A percentile compares a stretch with the other conserved stretches of the same genome.
phyloP scores from a whole-genome alignment of 2,113 vertebrate genomes.

The Argyrosomus japonicus region DNA sequence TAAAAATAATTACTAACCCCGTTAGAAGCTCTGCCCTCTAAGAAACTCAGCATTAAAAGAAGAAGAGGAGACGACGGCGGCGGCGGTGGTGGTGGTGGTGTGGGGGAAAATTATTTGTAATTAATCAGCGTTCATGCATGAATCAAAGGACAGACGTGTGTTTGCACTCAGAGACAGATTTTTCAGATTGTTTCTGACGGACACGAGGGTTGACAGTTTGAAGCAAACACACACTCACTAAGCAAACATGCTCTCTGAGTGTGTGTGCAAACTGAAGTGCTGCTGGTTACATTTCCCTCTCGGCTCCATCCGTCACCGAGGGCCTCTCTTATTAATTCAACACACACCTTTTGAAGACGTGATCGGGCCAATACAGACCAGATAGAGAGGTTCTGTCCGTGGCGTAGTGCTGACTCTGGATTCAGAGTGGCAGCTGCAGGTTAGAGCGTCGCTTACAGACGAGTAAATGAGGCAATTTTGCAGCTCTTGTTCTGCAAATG shows the following conservation, averaged over 20 bases:
- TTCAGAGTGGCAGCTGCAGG: constrained; percentile 37
- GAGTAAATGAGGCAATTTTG: constrained; percentile 25
- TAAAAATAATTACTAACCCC: constrained; percentile 1
- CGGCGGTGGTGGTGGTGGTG: not conserved
- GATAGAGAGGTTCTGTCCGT: constrained; percentile 12
- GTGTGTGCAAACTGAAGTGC: not conserved
- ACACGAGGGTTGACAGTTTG: not conserved
- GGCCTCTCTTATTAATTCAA: constrained; percentile 58
- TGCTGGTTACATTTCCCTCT: not conserved
- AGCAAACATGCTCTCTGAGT: not conserved
- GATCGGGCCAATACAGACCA: constrained; percentile 1
- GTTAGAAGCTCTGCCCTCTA: constrained; percentile 33
- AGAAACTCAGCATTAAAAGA: constrained; percentile 18
- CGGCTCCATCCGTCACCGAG: no score
- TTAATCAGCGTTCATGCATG: constrained; percentile 24
- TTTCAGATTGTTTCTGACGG: not conserved
- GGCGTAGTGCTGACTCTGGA: constrained; percentile 57
- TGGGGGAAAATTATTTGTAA: constrained; percentile 33
- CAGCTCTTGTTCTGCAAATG: constrained; percentile 38
- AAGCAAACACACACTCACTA: constrained; percentile 6
- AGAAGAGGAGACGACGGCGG: not conserved
- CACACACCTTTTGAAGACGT: constrained; percentile 39
- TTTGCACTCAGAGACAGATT: no score
- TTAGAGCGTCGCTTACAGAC: constrained; percentile 1
- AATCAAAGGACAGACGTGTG: constrained; percentile 15